These are phyloP conservation scores for Nothoprocta pentlandii DNA, from an alignment of 2,113 vertebrate species.

Conservation along the genomic window DNA sequence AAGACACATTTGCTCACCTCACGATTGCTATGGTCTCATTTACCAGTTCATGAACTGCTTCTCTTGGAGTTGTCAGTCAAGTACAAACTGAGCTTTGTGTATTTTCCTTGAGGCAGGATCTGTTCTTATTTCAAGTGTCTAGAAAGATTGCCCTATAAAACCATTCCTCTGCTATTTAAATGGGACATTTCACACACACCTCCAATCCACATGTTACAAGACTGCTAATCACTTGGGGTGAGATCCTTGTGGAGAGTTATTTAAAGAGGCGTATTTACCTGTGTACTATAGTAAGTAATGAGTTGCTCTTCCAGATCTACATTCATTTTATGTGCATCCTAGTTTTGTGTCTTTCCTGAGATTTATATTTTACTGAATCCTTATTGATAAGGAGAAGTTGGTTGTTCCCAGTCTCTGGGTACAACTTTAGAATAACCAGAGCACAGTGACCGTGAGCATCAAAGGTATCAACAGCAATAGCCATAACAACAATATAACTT, in stretches of 20 bases:
- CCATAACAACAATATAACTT: not conserved
- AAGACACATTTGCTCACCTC: not conserved
- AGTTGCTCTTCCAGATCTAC: not conserved
- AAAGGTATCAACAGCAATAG: not conserved
- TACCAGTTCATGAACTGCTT: not conserved
- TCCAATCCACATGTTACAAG: not conserved
- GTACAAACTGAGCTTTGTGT: not conserved
- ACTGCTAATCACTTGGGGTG: not conserved
- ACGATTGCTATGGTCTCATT: not conserved
- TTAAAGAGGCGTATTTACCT: not conserved
- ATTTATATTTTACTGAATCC: not conserved
- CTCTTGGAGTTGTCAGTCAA: not conserved
- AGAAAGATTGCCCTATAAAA: not conserved
- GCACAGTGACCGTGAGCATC: rapidly evolving
- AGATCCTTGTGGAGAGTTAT: not conserved
- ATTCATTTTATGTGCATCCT: not conserved
- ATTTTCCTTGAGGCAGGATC: not conserved
- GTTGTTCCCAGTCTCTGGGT: not conserved
- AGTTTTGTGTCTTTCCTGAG: not conserved
- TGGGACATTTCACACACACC: not conserved
- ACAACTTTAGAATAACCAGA: not conserved
- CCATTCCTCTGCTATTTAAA: not conserved
- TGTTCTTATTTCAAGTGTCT: not conserved
- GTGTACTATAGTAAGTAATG: not conserved
- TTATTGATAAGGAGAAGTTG: not conserved